Base-by-base conservation (phyloP, 1,140 invertebrate genomes). In the Paraescarpia echinospica region DNA sequence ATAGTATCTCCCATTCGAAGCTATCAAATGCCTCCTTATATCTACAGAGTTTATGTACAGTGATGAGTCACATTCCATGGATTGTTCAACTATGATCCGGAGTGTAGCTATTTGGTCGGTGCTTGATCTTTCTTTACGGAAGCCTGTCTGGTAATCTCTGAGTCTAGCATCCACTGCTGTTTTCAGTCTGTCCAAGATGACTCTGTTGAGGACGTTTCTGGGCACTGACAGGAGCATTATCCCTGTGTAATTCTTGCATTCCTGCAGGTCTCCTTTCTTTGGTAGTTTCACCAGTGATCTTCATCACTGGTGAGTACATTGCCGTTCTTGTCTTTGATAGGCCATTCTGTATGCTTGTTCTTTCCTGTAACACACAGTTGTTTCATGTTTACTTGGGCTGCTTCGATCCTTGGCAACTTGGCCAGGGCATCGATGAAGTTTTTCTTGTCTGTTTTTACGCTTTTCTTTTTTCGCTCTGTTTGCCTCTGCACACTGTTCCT, bases 181-280 rank as follows among this genome's bases (percentile, higher is more conserved):
- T n/a, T 48, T 91, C 91, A 91, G 34, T 59, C 91, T 91, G 35
- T 91, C 91, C 91, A 91, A 91, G 35, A 91, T 41, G 48, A 91
- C 48, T 59, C 91, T 35, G 91, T 91, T 91, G 91, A 91, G 91
- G 48, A 91, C 34, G 9, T 91, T 91, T 35, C 91, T 34, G 34
- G 91, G 14, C 31, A 91, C 91, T 91, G 91, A 91, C 31, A 91
- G 14, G 48, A 91, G 91, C 91, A 91, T 91, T 35, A 91, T 91
- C 34, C 91, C 91, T 48, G 9, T 91, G 91, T 91, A 91, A 34
- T 91, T 91, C 33, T 59, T 9, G 41, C 91, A 91, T 33, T 91
- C 91, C 41, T 59, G 35, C 35, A 35, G 5, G n/a, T 91, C 91
- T 59, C 91, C 91, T 91, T 91, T 91, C 91, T 48, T 91, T 91